Percentiles rank a stretch among this genome's conserved stretches.
These are phyloP conservation scores for Aricia agestis DNA, from an alignment of 1,140 invertebrate genomes.

Conservation along the genomic window DNA sequence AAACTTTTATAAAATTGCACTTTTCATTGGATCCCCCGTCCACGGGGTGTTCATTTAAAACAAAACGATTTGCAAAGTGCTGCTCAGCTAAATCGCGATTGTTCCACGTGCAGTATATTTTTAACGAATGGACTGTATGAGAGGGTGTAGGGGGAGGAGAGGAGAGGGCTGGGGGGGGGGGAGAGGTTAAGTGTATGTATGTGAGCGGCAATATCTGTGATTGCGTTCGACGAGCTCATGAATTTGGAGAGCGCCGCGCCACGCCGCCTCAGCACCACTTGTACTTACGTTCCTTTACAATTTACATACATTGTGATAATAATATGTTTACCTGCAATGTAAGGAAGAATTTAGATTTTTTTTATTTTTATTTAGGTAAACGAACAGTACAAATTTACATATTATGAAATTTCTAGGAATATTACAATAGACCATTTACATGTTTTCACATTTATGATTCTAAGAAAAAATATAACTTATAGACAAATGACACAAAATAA, in stretches of 20 bases:
- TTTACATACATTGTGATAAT: background rate
- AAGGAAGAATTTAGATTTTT: no score
- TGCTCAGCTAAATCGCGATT: constrained; percentile 9
- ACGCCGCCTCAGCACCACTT: background rate
- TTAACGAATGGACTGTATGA: constrained; percentile 1
- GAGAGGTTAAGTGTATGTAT: background rate
- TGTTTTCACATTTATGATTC: no score
- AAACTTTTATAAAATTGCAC: constrained; percentile 5
- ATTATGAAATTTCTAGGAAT: no score
- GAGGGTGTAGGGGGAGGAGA: background rate
- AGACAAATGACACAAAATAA: no score
- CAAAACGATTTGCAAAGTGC: constrained; percentile 8
- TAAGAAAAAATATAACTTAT: no score
- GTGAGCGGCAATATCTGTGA: background rate
- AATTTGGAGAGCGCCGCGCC: background rate
- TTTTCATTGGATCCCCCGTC: background rate
- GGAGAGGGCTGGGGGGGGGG: background rate
- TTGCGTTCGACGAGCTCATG: constrained; percentile 1
- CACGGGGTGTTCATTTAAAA: background rate
- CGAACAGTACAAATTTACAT: no score
- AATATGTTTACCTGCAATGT: background rate
- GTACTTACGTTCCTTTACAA: background rate
- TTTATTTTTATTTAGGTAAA: no score
- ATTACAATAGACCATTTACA: no score
- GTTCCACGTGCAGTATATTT: constrained; percentile 8